phyloP scores from a whole-genome alignment of 2,797 vertebrate genomes.

The Potorous gilbertii region DNA sequence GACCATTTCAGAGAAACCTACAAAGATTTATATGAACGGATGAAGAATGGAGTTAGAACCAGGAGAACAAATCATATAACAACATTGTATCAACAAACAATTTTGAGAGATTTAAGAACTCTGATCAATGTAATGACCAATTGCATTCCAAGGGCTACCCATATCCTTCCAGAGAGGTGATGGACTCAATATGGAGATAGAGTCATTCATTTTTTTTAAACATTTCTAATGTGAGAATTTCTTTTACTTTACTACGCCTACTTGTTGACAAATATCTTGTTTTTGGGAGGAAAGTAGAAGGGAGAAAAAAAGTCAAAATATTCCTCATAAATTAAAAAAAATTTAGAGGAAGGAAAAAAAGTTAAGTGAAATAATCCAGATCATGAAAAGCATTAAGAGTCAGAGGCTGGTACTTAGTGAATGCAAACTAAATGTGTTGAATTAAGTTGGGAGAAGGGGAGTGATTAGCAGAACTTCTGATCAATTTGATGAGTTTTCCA shows the following conservation, averaged over 20 bases:
- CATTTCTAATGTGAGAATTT: not conserved
- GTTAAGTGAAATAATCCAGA: not conserved
- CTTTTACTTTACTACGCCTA: not conserved
- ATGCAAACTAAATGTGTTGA: not conserved
- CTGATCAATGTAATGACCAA: not conserved
- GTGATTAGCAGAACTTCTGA: not conserved
- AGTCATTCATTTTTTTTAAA: not conserved
- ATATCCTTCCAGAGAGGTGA: not conserved
- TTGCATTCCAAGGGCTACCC: not conserved
- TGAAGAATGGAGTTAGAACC: not conserved
- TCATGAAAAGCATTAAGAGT: not conserved
- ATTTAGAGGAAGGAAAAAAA: not conserved
- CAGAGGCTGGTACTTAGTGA: not conserved
- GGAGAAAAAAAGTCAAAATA: not conserved
- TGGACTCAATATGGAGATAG: not conserved
- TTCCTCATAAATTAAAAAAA: not conserved
- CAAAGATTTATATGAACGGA: not conserved
- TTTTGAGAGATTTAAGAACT: not conserved
- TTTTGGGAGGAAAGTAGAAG: not conserved
- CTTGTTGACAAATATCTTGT: not conserved
- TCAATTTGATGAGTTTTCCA: not conserved
- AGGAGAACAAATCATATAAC: not conserved
- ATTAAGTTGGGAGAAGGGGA: not conserved
- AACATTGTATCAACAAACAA: not conserved
- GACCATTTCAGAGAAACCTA: not conserved